Evolutionary conservation across 2,888 invertebrate genomes (phyloP).

Genomic region (Congeria kusceri): DNA sequence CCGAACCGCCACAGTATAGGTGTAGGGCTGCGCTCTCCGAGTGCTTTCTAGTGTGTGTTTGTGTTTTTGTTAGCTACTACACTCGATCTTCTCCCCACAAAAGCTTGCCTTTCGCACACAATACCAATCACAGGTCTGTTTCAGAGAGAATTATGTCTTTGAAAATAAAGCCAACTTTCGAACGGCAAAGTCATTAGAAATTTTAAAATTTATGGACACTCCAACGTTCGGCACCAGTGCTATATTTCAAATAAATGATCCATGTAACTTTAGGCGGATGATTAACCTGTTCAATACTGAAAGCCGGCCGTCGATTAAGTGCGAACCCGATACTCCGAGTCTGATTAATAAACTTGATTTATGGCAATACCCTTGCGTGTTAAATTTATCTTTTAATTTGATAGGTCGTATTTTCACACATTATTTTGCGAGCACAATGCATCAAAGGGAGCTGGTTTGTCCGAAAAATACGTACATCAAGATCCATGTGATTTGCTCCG

Average conservation of each 20-base stretch:
- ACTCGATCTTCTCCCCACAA: too few species aligned
- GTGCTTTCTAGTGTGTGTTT: too few species aligned
- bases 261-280: constrained; percentile 10
- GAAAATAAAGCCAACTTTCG: too few species aligned
- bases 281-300: constrained; percentile 32
- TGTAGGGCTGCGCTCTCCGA: too few species aligned
- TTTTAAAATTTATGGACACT: constrained; percentile 1
- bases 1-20: too few species aligned
- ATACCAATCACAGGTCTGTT: too few species aligned
- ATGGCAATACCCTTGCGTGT: constrained; percentile 45
- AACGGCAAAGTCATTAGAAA: background rate
- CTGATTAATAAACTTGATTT: constrained; percentile 51
- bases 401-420: constrained; percentile 55
- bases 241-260: constrained; percentile 36
- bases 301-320: constrained; percentile 28
- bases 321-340: constrained; percentile 28
- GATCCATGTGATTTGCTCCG: too few species aligned
- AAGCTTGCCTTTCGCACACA: too few species aligned
- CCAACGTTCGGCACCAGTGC: background rate
- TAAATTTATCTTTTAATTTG: constrained; percentile 47
- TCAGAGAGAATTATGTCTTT: too few species aligned
- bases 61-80: too few species aligned
- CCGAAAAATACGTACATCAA: constrained; percentile 25
- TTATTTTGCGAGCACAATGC: constrained; percentile 45
- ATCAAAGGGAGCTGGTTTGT: constrained; percentile 45